Percentiles rank a stretch among this genome's conserved stretches.
Evolutionary conservation across 2,797 vertebrate species (phyloP).

Genomic region (Ataeniobius toweri): DNA sequence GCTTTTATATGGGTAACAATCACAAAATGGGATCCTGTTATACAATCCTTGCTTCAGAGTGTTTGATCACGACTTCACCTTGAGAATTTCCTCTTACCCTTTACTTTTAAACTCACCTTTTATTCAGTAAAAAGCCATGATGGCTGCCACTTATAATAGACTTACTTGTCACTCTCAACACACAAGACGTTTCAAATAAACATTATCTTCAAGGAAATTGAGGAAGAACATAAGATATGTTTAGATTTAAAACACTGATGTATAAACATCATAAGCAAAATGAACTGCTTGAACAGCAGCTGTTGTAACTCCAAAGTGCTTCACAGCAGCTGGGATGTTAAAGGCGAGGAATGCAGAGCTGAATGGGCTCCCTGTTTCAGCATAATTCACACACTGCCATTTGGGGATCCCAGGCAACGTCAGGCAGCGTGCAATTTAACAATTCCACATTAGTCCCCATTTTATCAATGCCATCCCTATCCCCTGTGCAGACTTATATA

Average conservation of each 20-base stretch:
- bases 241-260: constrained; percentile 36
- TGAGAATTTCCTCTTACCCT: not conserved
- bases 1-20: not conserved
- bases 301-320: constrained; percentile 50
- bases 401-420: constrained; percentile 57
- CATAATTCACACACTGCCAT: constrained; percentile 48
- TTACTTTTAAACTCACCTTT: not conserved
- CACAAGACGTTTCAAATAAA: constrained; percentile 2
- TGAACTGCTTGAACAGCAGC: constrained; percentile 48
- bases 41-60: not conserved
- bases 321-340: constrained; percentile 47
- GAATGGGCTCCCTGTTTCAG: constrained; percentile 69
- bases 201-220: not conserved
- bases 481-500: not conserved
- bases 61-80: not conserved
- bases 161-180: not conserved
- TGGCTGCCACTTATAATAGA: not conserved
- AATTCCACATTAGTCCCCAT: constrained; percentile 29
- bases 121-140: not conserved
- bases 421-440: constrained; percentile 41
- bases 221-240: not conserved
- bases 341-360: constrained; percentile 58
- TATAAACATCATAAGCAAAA: constrained; percentile 40
- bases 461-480: constrained; percentile 10
- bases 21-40: not conserved